A percentile compares a stretch with the other conserved stretches of the same genome.
Evolutionary conservation across 2,797 vertebrate genomes (phyloP).

Genomic region (Chrysolophus pictus): DNA sequence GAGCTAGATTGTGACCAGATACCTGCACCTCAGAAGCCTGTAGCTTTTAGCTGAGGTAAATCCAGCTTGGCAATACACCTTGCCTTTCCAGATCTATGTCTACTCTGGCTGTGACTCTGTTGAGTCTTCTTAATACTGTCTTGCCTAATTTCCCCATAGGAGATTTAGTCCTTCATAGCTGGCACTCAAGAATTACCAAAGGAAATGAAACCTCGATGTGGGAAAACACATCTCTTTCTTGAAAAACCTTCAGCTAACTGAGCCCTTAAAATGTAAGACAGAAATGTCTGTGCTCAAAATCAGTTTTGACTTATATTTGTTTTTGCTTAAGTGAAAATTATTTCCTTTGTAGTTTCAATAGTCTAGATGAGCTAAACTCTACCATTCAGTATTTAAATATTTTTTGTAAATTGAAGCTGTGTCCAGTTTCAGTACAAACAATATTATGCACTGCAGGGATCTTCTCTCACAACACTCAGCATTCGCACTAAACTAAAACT

Average conservation of each 20-base stretch:
- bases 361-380: neutral
- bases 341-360: neutral
- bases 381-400: neutral
- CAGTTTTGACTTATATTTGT: neutral
- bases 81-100: neutral
- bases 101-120: neutral
- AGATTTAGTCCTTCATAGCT: neutral
- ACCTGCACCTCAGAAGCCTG: neutral
- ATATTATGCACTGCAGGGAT: neutral
- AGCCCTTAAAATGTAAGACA: neutral
- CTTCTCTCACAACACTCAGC: neutral
- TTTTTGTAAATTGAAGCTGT: neutral
- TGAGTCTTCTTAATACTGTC: neutral
- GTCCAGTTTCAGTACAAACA: neutral
- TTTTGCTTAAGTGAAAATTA: neutral
- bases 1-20: neutral
- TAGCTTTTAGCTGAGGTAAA: neutral
- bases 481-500: neutral
- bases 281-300: neutral
- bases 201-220: neutral
- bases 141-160: accelerated
- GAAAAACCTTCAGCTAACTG: neutral
- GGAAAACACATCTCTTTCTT: neutral
- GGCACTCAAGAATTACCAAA: neutral
- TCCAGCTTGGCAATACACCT: accelerated